Conservation (phyloP, 2,888 invertebrate genomes). For the Vannuccia rotundouncinata region DNA sequence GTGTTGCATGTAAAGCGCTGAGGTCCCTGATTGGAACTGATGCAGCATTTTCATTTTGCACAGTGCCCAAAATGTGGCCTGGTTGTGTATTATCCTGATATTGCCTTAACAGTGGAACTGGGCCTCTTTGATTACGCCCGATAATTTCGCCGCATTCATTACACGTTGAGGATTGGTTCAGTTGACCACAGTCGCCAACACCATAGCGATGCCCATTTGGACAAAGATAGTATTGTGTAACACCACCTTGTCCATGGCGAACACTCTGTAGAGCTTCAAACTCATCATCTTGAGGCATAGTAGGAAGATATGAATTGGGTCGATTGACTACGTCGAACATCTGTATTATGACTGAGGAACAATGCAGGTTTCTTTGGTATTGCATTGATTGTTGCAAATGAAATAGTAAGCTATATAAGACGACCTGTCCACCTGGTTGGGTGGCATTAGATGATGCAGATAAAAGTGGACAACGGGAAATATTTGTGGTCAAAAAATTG, state of each 20-base stretch:
- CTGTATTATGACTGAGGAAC: background rate
- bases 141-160: background rate
- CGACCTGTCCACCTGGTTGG: background rate
- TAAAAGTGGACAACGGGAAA: background rate
- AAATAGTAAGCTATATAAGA: background rate
- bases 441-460: background rate
- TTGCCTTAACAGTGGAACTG: too few relatives aligned
- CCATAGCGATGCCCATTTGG: slow-evolving; percentile 5
- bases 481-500: background rate
- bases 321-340: too few relatives aligned
- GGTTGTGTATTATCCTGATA: background rate
- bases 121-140: background rate
- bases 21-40: background rate
- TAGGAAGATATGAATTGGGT: background rate
- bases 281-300: background rate
- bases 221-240: background rate
- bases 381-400: background rate
- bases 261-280: background rate
- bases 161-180: background rate
- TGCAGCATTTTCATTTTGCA: background rate
- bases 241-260: background rate
- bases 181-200: slow-evolving; percentile 6
- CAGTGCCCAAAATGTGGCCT: background rate
- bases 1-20: background rate
- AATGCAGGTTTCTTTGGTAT: too few relatives aligned